Evolutionary conservation across 2,797 vertebrate species (phyloP).

Genomic region (Champsocephalus esox): DNA sequence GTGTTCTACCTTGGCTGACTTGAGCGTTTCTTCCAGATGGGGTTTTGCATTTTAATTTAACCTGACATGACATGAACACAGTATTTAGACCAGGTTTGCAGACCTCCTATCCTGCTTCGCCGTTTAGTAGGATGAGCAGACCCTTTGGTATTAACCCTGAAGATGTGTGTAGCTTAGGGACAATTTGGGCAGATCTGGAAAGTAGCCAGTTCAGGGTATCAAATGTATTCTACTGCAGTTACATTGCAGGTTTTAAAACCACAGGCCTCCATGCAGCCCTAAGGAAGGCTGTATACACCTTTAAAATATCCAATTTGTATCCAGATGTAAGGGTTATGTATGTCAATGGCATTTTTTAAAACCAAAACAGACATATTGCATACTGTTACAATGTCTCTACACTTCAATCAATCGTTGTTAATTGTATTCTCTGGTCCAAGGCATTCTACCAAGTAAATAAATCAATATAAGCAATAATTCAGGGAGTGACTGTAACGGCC

Average conservation of each 20-base stretch:
- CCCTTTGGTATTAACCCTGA: not conserved
- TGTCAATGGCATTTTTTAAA: conserved; percentile 15
- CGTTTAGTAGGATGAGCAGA: conserved; percentile 6
- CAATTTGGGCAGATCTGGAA: not conserved
- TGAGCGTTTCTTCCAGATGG: conserved; percentile 10
- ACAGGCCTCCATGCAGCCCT: not conserved
- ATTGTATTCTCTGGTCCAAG: conserved; percentile 23
- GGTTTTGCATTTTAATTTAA: conserved; percentile 48
- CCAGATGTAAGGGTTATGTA: conserved; percentile 19
- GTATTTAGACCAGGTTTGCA: conserved; percentile 3
- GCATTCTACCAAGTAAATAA: conserved; percentile 32
- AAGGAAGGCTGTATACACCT: not conserved
- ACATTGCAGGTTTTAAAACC: not conserved
- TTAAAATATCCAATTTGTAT: not conserved
- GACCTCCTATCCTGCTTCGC: conserved; percentile 1
- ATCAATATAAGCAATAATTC: conserved; percentile 20
- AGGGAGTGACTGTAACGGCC: not conserved
- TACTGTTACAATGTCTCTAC: conserved; percentile 19
- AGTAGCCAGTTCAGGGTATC: not conserved
- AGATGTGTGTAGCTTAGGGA: conserved; percentile 13
- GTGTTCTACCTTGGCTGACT: not conserved
- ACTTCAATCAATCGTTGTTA: conserved; percentile 46
- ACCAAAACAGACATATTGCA: conserved; percentile 21
- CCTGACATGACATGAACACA: conserved; percentile 22
- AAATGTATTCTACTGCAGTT: not conserved